phyloP scores from a whole-genome alignment of 2,797 vertebrate species.

The Peromyscus eremicus region DNA sequence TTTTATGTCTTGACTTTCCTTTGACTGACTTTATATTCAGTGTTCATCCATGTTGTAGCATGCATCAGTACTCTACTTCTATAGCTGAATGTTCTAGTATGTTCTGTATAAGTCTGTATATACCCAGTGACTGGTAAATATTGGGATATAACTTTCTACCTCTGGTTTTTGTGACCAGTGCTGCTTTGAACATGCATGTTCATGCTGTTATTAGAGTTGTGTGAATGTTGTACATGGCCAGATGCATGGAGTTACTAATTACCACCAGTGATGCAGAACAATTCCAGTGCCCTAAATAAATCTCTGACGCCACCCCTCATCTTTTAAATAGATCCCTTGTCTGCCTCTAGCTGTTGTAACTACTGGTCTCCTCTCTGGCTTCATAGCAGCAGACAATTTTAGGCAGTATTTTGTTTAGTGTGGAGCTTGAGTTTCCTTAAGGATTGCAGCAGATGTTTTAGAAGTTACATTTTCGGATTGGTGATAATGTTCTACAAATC shows the following conservation, averaged over 20 bases:
- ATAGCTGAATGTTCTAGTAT: constrained; percentile 15
- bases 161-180: constrained; percentile 13
- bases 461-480: constrained; percentile 61
- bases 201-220: constrained; percentile 21
- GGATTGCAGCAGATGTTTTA: constrained; percentile 9
- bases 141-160: neutral
- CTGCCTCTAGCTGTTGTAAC: neutral
- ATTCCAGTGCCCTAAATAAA: constrained; percentile 5
- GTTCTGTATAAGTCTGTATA: neutral
- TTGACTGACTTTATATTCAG: constrained; percentile 49
- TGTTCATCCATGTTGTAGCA: neutral
- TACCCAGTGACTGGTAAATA: neutral
- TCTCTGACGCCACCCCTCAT: neutral
- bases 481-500: constrained; percentile 44
- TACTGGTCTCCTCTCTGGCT: constrained; percentile 14
- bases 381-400: constrained; percentile 30
- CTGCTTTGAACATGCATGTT: neutral
- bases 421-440: constrained; percentile 43
- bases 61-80: constrained; percentile 22
- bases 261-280: neutral
- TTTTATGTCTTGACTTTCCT: constrained; percentile 41
- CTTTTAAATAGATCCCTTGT: constrained; percentile 12
- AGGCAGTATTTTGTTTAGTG: neutral
- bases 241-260: neutral
- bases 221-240: neutral